Conservation (phyloP, 2,888 invertebrate genomes). For the Dryobota labecula region DNA sequence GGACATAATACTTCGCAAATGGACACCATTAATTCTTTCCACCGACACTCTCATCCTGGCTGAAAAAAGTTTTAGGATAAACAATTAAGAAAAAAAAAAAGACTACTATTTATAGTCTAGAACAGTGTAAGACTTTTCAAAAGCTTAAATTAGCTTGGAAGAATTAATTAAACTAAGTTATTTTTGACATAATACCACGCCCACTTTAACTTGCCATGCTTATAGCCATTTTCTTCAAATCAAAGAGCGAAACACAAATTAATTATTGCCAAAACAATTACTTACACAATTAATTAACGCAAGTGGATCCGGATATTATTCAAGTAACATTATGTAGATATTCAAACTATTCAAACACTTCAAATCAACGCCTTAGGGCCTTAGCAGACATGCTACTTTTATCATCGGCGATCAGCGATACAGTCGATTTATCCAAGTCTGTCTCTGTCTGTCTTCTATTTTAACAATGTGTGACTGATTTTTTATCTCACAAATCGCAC, state of each 20-base stretch:
- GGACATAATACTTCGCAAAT: too few species aligned
- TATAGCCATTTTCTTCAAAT: neutral
- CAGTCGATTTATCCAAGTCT: neutral
- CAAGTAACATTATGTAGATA: slow-evolving; percentile 16
- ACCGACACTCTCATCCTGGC: neutral
- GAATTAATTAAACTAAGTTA: neutral
- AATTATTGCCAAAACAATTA: slow-evolving; percentile 23
- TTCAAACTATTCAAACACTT: slow-evolving; percentile 33
- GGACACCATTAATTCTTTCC: neutral
- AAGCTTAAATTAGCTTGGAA: neutral
- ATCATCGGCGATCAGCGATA: neutral
- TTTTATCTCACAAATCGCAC: too few species aligned
- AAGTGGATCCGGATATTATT: slow-evolving; percentile 19
- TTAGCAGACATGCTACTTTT: slow-evolving; percentile 6
- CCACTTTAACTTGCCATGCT: neutral
- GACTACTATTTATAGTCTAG: neutral
- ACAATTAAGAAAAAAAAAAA: too few species aligned
- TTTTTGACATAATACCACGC: neutral
- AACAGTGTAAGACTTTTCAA: neutral
- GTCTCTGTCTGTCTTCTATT: too few species aligned
- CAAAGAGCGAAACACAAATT: slow-evolving; percentile 10
- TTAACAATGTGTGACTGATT: too few species aligned
- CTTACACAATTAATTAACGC: slow-evolving; percentile 21
- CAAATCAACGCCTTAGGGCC: neutral
- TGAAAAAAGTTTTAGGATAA: neutral